Evolutionary conservation across 2,888 invertebrate genomes (phyloP), one percentile per base, ranked within the genome.

Genomic region (Tridacna gigas): DNA sequence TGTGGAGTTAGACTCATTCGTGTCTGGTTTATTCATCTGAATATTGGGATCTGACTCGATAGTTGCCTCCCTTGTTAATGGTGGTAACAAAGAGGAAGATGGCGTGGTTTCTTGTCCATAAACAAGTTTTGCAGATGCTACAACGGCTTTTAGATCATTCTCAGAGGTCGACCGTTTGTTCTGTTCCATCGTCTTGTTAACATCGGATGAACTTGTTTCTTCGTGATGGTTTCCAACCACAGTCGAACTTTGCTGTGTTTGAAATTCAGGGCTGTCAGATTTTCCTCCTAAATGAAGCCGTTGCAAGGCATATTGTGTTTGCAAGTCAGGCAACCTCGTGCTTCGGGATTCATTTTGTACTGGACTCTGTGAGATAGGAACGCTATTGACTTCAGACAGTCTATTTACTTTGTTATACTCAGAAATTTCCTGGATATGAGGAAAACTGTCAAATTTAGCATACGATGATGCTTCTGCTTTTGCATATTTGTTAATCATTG

Each of bases 121-220:
- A 25, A 73, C 85, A 25, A 45, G 47, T 63, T 85, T 85, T 25
- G 85, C 85, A 4, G 85, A 80, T 20, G 77, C 80, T 60, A 85
- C 78, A 12, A 85, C 82, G 7, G 66, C 82, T 66, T 78, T 82
- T 11, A 85, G 65, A n/a, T 82, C 82, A 20, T 74, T 75, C 63
- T 81, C 84, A 18, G 78, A 75, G 2, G 81, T 73, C 0, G 75
- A 75, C 15, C 75, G 22, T 75, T 69, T 60, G 18, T 77, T 56
- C 26, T 13, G 48, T 26, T 67, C 18, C 13, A 47, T 12, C 22
- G 63, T 51, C 20, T 60, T 26, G 28, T 65, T 60, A 7, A 56
- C 22, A 28, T n/a, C 51, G 11, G 22, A 25, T 5, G 7, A 4
- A 45, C 45, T 67, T 67, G 37, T n/a, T 18, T n/a, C 45, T 25